Evolutionary conservation across 2,113 vertebrate species (phyloP).

Genomic region (Paedocypris sp.): DNA sequence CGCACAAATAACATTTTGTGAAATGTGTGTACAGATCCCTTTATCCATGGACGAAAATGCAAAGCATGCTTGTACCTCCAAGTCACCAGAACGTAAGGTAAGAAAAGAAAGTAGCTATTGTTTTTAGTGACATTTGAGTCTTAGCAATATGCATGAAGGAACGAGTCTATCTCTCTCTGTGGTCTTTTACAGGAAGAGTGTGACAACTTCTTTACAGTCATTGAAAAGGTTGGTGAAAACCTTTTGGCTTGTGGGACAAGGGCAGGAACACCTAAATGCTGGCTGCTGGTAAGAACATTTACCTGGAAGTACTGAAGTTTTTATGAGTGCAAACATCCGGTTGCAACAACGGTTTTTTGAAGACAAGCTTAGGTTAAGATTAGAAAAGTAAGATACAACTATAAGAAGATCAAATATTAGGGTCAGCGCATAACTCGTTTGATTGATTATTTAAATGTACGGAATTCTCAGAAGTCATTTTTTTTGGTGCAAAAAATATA

Average conservation of each 20-base stretch:
- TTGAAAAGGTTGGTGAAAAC: conserved; percentile 62
- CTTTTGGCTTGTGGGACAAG: conserved; percentile 67
- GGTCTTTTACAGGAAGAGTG: conserved; percentile 51
- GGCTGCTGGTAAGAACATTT: conserved; percentile 64
- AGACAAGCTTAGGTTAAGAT: too few relatives aligned
- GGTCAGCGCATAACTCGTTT: too few relatives aligned
- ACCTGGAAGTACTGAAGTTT: neutral
- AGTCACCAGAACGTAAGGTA: conserved; percentile 50
- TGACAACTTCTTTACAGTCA: conserved; percentile 69
- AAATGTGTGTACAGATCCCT: conserved; percentile 51
- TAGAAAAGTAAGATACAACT: too few relatives aligned
- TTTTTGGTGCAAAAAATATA: too few relatives aligned
- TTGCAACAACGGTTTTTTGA: too few relatives aligned
- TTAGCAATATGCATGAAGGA: too few relatives aligned
- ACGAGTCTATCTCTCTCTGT: neutral
- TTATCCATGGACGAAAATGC: conserved; percentile 55
- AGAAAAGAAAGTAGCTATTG: too few relatives aligned
- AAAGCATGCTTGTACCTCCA: conserved; percentile 54
- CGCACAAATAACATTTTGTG: neutral
- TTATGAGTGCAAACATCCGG: too few relatives aligned
- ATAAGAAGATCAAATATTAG: too few relatives aligned
- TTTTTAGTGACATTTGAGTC: neutral
- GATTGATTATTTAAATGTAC: too few relatives aligned
- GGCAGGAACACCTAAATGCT: conserved; percentile 65
- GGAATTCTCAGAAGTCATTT: too few relatives aligned